phyloP scores from a whole-genome alignment of 2,888 invertebrate species.

The Arrhopalites spinosus region DNA sequence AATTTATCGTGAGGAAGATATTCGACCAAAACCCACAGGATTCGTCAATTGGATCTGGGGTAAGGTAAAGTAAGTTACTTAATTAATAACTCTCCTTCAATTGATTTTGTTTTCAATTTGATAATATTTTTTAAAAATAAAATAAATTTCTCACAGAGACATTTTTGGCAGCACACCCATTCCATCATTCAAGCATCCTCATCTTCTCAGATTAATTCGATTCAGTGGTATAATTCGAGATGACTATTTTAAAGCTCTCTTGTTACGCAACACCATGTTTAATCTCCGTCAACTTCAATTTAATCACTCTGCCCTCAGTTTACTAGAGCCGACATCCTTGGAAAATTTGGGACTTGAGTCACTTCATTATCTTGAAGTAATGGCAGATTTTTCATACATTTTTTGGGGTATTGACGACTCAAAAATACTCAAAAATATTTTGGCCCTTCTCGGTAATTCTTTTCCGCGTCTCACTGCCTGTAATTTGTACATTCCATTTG shows the following conservation, averaged over 20 bases:
- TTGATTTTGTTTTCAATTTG: too few relatives aligned
- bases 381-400: slow-evolving; percentile 32
- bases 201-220: slow-evolving; percentile 10
- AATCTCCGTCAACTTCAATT: slow-evolving; percentile 12
- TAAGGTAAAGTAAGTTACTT: slow-evolving; percentile 36
- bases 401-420: slow-evolving; percentile 30
- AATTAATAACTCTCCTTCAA: background rate
- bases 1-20: background rate
- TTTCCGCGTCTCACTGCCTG: slow-evolving; percentile 11
- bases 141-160: background rate
- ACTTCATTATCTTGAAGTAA: slow-evolving; percentile 21
- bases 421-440: slow-evolving; percentile 15
- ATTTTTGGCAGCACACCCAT: background rate
- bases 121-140: background rate
- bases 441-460: slow-evolving; percentile 5
- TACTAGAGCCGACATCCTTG: slow-evolving; percentile 14
- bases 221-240: slow-evolving; percentile 30
- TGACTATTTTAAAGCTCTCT: slow-evolving; percentile 5
- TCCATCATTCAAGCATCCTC: slow-evolving; percentile 29
- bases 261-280: background rate
- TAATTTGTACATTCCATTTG: slow-evolving; percentile 24
- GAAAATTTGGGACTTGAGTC: slow-evolving; percentile 1
- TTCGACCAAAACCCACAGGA: background rate
- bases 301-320: slow-evolving; percentile 26
- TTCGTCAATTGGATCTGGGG: slow-evolving; percentile 10